Conservation (phyloP, 2,113 vertebrate genomes). For the mouse (Mus musculus) region GRCm39 chr17:25579501-25580000, state of each 20-base stretch:
- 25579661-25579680: background rate
- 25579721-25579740: background rate
- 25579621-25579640: background rate
- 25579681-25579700: background rate
- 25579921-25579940: no score
- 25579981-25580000: background rate
- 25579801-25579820: background rate
- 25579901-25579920: background rate
- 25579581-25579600: background rate
- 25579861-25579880: background rate
- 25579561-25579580: background rate
- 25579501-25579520: background rate
- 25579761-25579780: background rate
- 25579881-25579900: background rate
- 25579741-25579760: background rate
- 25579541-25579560: background rate
- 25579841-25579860: no score
- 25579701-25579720: background rate
- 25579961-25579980: background rate
- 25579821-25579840: background rate
- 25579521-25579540: no score
- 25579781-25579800: background rate
- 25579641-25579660: background rate
- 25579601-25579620: background rate
- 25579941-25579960: background rate